Evolutionary conservation across 2,797 vertebrate genomes (phyloP).

Genomic region (Acrossocheilus wenchowensis): DNA sequence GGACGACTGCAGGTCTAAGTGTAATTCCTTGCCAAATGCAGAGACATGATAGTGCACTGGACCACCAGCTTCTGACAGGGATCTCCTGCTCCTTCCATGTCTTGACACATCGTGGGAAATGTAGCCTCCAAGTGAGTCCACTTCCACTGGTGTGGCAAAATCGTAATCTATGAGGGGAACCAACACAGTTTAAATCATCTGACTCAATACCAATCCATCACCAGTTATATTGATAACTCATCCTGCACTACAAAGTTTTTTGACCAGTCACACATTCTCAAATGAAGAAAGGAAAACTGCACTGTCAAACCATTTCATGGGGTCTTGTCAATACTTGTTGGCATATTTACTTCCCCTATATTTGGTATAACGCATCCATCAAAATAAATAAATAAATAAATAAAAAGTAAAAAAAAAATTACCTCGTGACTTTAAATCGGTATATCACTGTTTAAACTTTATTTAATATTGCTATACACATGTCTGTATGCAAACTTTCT

Average conservation of each 20-base stretch:
- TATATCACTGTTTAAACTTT: neutral
- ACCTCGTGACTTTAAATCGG: neutral
- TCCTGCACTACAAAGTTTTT: neutral
- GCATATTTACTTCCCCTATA: neutral
- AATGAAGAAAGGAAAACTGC: neutral
- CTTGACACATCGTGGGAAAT: constrained; percentile 87
- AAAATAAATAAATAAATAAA: too few relatives aligned
- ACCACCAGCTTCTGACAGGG: constrained; percentile 73
- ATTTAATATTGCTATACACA: neutral
- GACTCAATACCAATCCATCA: neutral
- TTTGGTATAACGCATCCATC: neutral
- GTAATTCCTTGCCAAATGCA: constrained; percentile 91
- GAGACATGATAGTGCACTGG: constrained; percentile 89
- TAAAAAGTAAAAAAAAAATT: neutral
- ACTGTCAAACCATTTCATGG: neutral
- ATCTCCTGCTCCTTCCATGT: constrained; percentile 83
- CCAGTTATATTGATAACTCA: neutral
- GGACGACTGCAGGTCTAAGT: constrained; percentile 89
- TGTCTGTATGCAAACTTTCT: neutral
- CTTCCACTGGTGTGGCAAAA: constrained; percentile 91
- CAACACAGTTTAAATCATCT: neutral
- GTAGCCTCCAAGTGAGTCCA: constrained; percentile 85
- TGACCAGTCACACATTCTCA: neutral
- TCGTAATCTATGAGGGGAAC: constrained; percentile 83
- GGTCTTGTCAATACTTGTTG: neutral